phyloP scores from a whole-genome alignment of 2,797 vertebrate genomes.

The Xenentodon cancila region DNA sequence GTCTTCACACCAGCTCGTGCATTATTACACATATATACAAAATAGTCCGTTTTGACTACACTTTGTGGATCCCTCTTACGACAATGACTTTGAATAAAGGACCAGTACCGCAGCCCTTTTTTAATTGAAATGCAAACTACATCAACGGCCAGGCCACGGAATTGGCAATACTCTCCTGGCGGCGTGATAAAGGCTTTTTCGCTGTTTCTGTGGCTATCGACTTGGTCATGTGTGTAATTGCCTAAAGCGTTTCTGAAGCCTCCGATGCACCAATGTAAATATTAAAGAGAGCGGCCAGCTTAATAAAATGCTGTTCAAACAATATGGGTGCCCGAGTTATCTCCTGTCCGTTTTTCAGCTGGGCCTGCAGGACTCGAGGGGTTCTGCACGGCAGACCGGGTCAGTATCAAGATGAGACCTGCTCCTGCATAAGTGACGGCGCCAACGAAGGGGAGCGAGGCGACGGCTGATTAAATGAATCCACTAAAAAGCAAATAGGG shows the following conservation, averaged over 20 bases:
- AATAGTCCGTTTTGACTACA: constrained; percentile 62
- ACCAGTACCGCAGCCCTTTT: constrained; percentile 69
- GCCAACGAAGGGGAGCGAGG: constrained; percentile 40
- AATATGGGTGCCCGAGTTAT: constrained; percentile 79
- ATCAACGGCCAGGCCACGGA: constrained; percentile 74
- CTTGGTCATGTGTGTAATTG: constrained; percentile 83
- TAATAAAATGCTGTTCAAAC: constrained; percentile 87
- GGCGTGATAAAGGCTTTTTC: constrained; percentile 79
- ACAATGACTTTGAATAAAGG: constrained; percentile 82
- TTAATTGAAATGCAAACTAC: constrained; percentile 89
- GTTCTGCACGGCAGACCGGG: constrained; percentile 43
- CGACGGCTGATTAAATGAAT: constrained; percentile 70
- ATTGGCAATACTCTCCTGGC: constrained; percentile 76
- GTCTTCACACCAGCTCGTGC: constrained; percentile 49
- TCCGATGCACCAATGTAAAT: constrained; percentile 82
- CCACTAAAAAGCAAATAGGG: constrained; percentile 55
- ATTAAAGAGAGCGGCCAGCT: constrained; percentile 75
- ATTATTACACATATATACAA: constrained; percentile 66
- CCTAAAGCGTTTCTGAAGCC: constrained; percentile 80
- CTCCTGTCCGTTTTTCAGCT: constrained; percentile 70
- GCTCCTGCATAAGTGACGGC: constrained; percentile 58
- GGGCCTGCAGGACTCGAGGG: constrained; percentile 44
- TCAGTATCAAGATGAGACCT: constrained; percentile 76
- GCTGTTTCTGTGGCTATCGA: constrained; percentile 80
- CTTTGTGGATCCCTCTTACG: constrained; percentile 70